Percentiles rank a stretch among this genome's conserved stretches.
Conservation (phyloP, 2,888 invertebrate genomes). For the Caenorhabditis parvicauda region DNA sequence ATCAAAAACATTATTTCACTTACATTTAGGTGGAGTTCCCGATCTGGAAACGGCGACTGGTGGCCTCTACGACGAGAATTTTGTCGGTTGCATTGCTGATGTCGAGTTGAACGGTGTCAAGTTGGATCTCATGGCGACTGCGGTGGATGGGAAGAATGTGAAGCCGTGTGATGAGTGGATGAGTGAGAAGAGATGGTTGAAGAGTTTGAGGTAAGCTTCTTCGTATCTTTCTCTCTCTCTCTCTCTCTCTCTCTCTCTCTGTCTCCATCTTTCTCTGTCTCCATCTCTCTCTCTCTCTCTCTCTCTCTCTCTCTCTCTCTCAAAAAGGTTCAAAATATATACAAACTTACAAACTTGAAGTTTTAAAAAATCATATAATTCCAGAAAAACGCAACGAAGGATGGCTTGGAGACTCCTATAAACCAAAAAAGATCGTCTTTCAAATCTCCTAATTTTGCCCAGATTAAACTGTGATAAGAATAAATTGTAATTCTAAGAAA, state of each 20-base stretch:
- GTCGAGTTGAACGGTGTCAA: slow-evolving; percentile 73
- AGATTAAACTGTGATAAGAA: too few species aligned
- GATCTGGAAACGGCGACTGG: slow-evolving; percentile 72
- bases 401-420: too few species aligned
- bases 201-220: neutral
- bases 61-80: slow-evolving; percentile 73
- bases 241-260: neutral
- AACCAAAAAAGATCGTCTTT: too few species aligned
- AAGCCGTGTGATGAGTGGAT: slow-evolving; percentile 62
- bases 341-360: too few species aligned
- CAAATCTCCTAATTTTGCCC: too few species aligned
- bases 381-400: too few species aligned
- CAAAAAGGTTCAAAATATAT: too few species aligned
- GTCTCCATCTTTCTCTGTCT: neutral
- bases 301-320: neutral
- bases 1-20: slow-evolving; percentile 66
- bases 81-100: slow-evolving; percentile 80
- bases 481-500: too few species aligned
- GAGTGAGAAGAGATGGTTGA: slow-evolving; percentile 33
- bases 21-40: slow-evolving; percentile 84
- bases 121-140: slow-evolving; percentile 73
- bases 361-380: too few species aligned
- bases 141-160: slow-evolving; percentile 78
- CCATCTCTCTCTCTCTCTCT: neutral
- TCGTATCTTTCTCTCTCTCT: neutral